These are phyloP conservation scores for Pungitius pungitius DNA, from an alignment of 2,113 vertebrate species.

Conservation along the genomic window DNA sequence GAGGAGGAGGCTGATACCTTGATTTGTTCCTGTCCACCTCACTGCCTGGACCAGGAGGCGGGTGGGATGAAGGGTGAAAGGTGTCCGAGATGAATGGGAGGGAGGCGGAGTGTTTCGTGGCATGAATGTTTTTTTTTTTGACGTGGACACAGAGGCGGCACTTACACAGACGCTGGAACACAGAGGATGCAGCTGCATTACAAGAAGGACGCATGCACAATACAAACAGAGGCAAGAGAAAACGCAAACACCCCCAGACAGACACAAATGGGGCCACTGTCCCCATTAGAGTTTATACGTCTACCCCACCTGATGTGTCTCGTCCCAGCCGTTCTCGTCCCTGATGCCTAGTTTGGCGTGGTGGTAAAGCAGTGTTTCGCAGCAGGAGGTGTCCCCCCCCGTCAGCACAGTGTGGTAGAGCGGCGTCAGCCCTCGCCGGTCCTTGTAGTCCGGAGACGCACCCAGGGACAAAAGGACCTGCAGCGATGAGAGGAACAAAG, in stretches of 20 bases:
- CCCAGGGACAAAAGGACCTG: constrained; percentile 90
- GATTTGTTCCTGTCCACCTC: constrained; percentile 35
- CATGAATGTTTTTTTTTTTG: constrained; percentile 53
- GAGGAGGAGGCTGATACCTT: constrained; percentile 57
- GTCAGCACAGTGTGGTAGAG: constrained; percentile 95
- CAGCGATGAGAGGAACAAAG: too few species aligned
- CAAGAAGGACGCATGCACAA: constrained; percentile 4
- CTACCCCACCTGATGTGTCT: constrained; percentile 90
- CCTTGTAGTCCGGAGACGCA: constrained; percentile 93
- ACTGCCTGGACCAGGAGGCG: constrained; percentile 41
- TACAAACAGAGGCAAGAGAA: constrained; percentile 7
- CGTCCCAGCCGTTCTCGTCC: constrained; percentile 95
- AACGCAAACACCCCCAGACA: constrained; percentile 2
- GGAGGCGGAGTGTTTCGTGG: constrained; percentile 50
- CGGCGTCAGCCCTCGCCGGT: constrained; percentile 90
- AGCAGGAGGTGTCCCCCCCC: constrained; percentile 92
- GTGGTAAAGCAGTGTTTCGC: constrained; percentile 90
- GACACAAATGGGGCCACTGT: constrained; percentile 29
- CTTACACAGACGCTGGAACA: constrained; percentile 45
- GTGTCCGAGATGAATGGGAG: constrained; percentile 33
- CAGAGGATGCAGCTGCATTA: constrained; percentile 42
- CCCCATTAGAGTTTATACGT: constrained; percentile 6
- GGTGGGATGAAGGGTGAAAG: constrained; percentile 45
- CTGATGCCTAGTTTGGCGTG: constrained; percentile 86
- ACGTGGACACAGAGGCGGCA: constrained; percentile 40